Evolutionary conservation across 2,797 vertebrate species (phyloP).

Genomic region (Toxotes lorentzi): DNA sequence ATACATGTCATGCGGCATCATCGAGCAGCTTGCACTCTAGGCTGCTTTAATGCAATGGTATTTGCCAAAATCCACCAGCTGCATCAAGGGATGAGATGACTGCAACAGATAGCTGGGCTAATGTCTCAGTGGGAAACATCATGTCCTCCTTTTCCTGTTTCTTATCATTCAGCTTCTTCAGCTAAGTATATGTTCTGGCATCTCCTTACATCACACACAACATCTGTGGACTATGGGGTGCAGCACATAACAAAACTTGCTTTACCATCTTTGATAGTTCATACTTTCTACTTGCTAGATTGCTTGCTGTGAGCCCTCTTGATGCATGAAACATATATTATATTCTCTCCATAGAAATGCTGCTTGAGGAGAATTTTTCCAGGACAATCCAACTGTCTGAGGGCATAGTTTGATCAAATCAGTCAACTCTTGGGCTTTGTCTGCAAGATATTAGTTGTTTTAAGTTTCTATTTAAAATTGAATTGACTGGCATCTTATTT

Average conservation of each 20-base stretch:
- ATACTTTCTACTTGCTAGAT: not conserved
- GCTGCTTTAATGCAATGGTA: constrained; percentile 45
- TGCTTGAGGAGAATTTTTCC: not conserved
- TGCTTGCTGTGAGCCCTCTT: not conserved
- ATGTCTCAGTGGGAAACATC: constrained; percentile 26
- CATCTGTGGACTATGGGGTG: constrained; percentile 3
- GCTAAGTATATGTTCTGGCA: not conserved
- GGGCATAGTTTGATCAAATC: constrained; percentile 13
- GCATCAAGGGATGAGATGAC: constrained; percentile 36
- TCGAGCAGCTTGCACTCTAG: constrained; percentile 37
- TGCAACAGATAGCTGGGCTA: constrained; percentile 21
- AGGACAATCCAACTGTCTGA: not conserved
- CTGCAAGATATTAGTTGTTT: not conserved
- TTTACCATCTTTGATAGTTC: too few relatives aligned
- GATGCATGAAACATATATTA: not conserved
- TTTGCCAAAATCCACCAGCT: constrained; percentile 47
- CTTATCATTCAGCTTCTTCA: constrained; percentile 1
- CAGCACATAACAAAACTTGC: too few relatives aligned
- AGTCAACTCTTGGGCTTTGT: not conserved
- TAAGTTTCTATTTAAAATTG: not conserved
- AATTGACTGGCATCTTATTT: not conserved
- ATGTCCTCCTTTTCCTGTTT: not conserved
- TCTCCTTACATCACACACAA: not conserved
- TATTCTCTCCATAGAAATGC: not conserved
- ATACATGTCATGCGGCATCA: constrained; percentile 36